Evolutionary conservation across 2,888 invertebrate genomes (phyloP).

Genomic region (Galerucella nymphaeae): DNA sequence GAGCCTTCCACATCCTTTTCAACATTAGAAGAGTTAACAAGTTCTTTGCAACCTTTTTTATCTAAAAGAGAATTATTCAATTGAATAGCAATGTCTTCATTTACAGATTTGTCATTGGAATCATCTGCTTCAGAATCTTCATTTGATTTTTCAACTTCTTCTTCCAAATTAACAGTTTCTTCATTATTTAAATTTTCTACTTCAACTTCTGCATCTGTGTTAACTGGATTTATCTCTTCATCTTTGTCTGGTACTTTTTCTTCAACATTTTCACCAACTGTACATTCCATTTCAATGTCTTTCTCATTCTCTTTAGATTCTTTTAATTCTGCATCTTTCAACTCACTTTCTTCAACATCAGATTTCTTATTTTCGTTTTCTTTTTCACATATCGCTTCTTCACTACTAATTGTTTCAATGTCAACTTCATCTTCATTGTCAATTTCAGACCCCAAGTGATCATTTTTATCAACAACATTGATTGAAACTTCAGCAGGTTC

Average conservation of each 20-base stretch:
- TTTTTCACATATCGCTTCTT: too few relatives aligned
- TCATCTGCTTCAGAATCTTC: background rate
- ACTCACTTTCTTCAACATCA: background rate
- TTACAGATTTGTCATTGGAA: background rate
- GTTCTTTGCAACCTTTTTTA: background rate
- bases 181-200: background rate
- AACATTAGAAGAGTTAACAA: background rate
- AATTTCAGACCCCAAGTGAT: too few relatives aligned
- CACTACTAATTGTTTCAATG: too few relatives aligned
- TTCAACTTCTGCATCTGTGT: background rate
- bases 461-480: too few relatives aligned
- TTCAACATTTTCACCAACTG: background rate
- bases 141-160: background rate
- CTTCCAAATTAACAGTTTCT: background rate
- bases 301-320: background rate
- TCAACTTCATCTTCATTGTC: too few relatives aligned
- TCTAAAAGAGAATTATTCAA: background rate
- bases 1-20: background rate
- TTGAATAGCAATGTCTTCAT: background rate
- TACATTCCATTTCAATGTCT: too few relatives aligned
- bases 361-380: background rate
- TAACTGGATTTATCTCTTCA: background rate
- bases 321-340: background rate
- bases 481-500: too few relatives aligned
- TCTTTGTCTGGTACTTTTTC: background rate